phyloP scores from a whole-genome alignment of 1,140 invertebrate species.

The Lepidurus arcticus region DNA sequence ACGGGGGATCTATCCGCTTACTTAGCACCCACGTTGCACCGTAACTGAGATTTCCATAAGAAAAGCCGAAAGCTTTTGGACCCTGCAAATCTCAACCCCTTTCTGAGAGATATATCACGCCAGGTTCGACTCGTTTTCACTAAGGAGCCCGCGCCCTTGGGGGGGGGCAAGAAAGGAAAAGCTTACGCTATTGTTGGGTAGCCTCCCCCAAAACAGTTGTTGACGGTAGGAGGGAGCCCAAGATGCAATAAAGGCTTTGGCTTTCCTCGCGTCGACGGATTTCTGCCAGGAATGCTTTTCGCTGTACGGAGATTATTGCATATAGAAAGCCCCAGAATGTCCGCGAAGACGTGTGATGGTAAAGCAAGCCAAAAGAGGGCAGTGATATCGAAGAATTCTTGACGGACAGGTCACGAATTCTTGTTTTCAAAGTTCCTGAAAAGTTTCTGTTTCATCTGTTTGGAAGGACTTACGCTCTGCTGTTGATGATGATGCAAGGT shows the following conservation, averaged over 20 bases:
- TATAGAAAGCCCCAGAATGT: no score
- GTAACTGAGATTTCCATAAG: constrained; percentile 14
- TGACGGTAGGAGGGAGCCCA: not conserved
- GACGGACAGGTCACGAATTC: constrained; percentile 6
- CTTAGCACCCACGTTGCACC: no score
- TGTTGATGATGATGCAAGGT: constrained; percentile 12
- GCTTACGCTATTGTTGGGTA: not conserved
- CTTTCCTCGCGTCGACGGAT: no score
- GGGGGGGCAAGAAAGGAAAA: not conserved
- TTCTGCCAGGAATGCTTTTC: no score
- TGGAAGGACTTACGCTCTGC: not conserved
- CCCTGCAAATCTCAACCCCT: not conserved
- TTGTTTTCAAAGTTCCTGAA: no score
- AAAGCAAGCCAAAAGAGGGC: no score
- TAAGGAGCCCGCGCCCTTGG: no score
- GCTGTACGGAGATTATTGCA: no score
- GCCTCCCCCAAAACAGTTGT: not conserved
- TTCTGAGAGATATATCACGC: not conserved
- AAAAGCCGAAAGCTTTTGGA: not conserved
- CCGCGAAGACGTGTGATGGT: no score
- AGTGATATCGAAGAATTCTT: not conserved
- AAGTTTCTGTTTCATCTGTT: no score
- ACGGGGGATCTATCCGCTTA: no score
- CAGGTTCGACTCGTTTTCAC: not conserved
- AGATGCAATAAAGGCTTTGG: not conserved